Conservation (phyloP, 1,140 invertebrate genomes). For the Hyphantria cunea region DNA sequence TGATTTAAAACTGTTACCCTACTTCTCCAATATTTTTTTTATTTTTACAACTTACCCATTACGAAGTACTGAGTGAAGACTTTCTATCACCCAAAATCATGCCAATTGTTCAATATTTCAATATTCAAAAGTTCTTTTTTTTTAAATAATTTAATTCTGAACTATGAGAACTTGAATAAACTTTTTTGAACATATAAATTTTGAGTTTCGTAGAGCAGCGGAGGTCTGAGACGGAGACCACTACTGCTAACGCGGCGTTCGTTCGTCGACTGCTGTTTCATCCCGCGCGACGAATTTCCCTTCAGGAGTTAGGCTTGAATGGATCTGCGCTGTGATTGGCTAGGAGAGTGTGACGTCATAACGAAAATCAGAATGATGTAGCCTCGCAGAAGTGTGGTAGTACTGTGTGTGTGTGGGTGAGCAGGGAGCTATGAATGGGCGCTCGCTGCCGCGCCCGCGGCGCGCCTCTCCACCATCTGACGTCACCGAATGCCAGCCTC, state of each 20-base stretch:
- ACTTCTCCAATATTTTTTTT: neutral
- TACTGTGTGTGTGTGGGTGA: slow-evolving; percentile 45
- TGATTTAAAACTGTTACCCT: slow-evolving; percentile 2
- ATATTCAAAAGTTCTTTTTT: slow-evolving; percentile 6
- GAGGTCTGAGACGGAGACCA: slow-evolving; percentile 29
- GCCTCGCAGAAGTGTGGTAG: slow-evolving; percentile 40
- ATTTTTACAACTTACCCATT: slow-evolving; percentile 43
- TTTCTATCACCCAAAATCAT: slow-evolving; percentile 19
- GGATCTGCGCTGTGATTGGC: slow-evolving; percentile 71
- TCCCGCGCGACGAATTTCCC: slow-evolving; percentile 67
- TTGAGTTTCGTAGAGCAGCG: slow-evolving; percentile 25
- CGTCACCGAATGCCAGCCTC: slow-evolving; percentile 59
- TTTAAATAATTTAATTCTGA: neutral
- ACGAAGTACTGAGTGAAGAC: neutral
- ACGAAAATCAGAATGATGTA: slow-evolving; percentile 68
- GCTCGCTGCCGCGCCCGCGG: slow-evolving; percentile 66
- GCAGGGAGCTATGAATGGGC: slow-evolving; percentile 65
- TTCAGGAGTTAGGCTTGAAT: slow-evolving; percentile 80
- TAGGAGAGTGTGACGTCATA: slow-evolving; percentile 68
- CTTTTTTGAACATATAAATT: slow-evolving; percentile 17
- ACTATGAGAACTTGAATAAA: slow-evolving; percentile 9
- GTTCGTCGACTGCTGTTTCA: slow-evolving; percentile 66
- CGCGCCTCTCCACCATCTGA: slow-evolving; percentile 61
- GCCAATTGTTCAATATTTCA: slow-evolving; percentile 16
- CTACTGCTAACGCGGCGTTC: slow-evolving; percentile 45